A percentile compares a stretch with the other conserved stretches of the same genome.
phyloP scores from a whole-genome alignment of 2,113 vertebrate species.

The Pelusios castaneus region DNA sequence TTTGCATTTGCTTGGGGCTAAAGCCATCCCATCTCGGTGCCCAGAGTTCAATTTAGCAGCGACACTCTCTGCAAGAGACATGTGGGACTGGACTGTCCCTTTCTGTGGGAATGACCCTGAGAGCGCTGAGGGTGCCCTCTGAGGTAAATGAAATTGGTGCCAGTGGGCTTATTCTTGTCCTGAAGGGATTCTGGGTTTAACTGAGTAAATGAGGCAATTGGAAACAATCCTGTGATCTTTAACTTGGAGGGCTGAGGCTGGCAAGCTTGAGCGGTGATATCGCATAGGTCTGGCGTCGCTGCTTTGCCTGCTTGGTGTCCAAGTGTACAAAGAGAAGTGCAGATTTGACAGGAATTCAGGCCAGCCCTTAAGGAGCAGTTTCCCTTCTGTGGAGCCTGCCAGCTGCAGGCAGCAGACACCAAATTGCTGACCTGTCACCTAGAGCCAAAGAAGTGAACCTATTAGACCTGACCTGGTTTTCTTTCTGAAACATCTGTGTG shows the following conservation, averaged over 20 bases:
- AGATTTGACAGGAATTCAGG: not conserved
- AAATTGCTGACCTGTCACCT: constrained; percentile 64
- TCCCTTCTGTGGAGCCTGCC: constrained; percentile 27
- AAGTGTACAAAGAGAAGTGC: not conserved
- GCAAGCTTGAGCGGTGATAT: not conserved
- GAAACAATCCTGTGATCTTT: not conserved
- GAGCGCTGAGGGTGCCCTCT: not conserved
- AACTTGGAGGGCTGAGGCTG: not conserved
- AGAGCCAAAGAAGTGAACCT: constrained; percentile 28
- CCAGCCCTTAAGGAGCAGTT: not conserved
- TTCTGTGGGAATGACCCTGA: not conserved
- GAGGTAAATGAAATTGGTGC: not conserved
- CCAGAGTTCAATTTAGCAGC: not conserved
- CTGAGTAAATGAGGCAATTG: not conserved
- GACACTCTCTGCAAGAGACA: not conserved
- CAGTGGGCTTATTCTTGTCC: not conserved
- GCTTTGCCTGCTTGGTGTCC: not conserved
- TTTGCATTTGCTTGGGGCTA: not conserved
- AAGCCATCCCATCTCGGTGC: not conserved
- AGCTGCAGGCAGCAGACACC: constrained; percentile 30
- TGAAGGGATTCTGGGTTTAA: not conserved
- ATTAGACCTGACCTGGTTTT: constrained; percentile 60
- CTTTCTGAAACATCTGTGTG: constrained; percentile 40
- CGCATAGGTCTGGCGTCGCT: not conserved
- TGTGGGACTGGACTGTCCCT: not conserved